These are phyloP conservation scores for Bombus confusus DNA, from an alignment of 1,140 invertebrate genomes.

Conservation along the genomic window DNA sequence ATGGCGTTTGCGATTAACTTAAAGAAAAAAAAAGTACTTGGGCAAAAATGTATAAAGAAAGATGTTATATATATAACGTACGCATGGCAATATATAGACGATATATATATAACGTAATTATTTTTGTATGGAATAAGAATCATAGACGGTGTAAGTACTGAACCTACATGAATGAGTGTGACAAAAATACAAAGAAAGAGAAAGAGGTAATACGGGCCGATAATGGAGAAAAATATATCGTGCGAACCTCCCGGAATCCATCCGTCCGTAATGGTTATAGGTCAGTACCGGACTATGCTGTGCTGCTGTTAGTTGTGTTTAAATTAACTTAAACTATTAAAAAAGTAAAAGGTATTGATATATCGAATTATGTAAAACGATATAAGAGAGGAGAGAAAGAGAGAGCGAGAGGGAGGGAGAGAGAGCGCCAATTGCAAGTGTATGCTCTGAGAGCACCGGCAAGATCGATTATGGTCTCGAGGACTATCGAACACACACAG, in stretches of 20 bases:
- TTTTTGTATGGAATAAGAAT: conserved; percentile 77
- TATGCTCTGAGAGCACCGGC: conserved; percentile 56
- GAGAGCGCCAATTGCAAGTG: conserved; percentile 31
- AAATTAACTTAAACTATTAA: conserved; percentile 71
- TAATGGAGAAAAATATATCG: conserved; percentile 53
- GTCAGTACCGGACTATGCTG: conserved; percentile 82
- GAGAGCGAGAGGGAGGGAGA: conserved; percentile 47
- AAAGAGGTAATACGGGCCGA: conserved; percentile 50
- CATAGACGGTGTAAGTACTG: conserved; percentile 78
- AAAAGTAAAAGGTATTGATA: conserved; percentile 46
- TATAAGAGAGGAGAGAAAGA: conserved; percentile 46
- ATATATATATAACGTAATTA: conserved; percentile 75
- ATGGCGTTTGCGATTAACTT: conserved; percentile 61
- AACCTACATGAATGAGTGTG: conserved; percentile 73
- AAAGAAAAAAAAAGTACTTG: conserved; percentile 55
- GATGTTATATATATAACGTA: conserved; percentile 43
- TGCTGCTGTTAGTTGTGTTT: conserved; percentile 80
- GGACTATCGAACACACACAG: background rate
- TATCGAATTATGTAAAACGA: conserved; percentile 58
- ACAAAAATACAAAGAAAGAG: conserved; percentile 40
- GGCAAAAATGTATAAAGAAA: conserved; percentile 48
- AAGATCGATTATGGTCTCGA: conserved; percentile 50
- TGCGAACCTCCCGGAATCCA: conserved; percentile 71
- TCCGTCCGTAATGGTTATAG: conserved; percentile 82
- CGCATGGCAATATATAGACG: conserved; percentile 38